Evolutionary conservation across 2,888 invertebrate genomes (phyloP), one percentile per base, ranked within the genome.

Genomic region (Diloba caeruleocephala): DNA sequence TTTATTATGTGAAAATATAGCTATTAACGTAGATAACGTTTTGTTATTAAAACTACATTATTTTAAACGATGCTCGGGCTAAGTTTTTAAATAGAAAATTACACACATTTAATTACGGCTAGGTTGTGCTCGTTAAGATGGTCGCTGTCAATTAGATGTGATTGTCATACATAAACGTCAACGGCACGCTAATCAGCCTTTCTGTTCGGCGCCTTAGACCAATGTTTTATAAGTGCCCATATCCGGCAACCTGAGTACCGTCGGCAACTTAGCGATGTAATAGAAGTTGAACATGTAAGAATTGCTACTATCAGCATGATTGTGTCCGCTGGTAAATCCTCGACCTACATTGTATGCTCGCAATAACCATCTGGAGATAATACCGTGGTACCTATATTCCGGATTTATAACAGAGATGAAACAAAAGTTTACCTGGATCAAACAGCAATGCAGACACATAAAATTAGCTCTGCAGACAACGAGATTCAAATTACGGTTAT

Each of bases 231-330:
- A 45, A 45, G 54, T 36, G 44, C 26, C 46, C 34, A 43, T 58
- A 63, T 60, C 58, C 68, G 56, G 43, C 42, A 59, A 26, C 49
- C 63, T 51, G 53, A 36, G 36, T 55, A 72, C 54, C 69, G 71
- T 55, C 67, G 48, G 64, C 74, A 42, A 53, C 52, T 37, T 33
- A 42, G 41, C 29, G 15, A 31, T 14, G 26, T 7, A 21, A 52
- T 2, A 19, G 19, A 3, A 19, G 5, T 19, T n/a, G n/a, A n/a
- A n/a, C n/a, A n/a, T n/a, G n/a, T n/a, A n/a, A n/a, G n/a, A n/a
- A n/a, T n/a, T n/a, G n/a, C n/a, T n/a, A n/a, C n/a, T n/a, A n/a
- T n/a, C n/a, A n/a, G n/a, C n/a, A n/a, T n/a, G n/a, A n/a, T n/a
- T n/a, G n/a, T n/a, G n/a, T n/a, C n/a, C n/a, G n/a, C n/a, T n/a